phyloP scores from a whole-genome alignment of 2,888 invertebrate species.

The Dendrolimus pini region DNA sequence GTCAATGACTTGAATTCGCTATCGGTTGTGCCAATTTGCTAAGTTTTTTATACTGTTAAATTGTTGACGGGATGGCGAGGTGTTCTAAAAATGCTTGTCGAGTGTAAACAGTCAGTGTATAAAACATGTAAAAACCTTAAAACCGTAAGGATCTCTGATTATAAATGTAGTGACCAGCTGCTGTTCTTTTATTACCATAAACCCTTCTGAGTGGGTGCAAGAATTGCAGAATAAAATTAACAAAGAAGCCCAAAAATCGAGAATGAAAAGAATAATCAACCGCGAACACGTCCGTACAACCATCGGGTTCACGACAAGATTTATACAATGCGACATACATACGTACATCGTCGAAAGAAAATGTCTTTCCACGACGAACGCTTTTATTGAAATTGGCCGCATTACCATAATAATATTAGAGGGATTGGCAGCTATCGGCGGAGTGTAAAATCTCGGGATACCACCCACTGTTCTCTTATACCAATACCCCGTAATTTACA shows the following conservation, averaged over 20 bases:
- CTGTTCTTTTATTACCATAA: no score
- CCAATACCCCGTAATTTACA: conserved; percentile 40
- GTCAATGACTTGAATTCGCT: no score
- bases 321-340: conserved; percentile 44
- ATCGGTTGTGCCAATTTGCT: no score
- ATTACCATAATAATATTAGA: conserved; percentile 75
- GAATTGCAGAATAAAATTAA: no score
- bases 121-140: no score
- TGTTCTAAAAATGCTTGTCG: no score
- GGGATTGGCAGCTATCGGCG: conserved; percentile 69
- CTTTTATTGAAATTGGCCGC: conserved; percentile 72
- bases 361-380: conserved; percentile 53
- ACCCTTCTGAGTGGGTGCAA: no score
- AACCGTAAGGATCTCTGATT: no score
- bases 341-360: conserved; percentile 39
- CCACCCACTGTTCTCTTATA: conserved; percentile 50
- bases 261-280: not conserved
- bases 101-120: no score
- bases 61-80: no score
- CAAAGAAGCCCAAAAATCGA: not conserved
- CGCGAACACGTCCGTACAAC: not conserved
- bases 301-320: conserved; percentile 41
- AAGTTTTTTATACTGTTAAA: no score
- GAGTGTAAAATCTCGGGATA: conserved; percentile 64
- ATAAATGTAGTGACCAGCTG: no score